phyloP scores from a whole-genome alignment of 2,797 vertebrate species.

The Pelobates cultripes region DNA sequence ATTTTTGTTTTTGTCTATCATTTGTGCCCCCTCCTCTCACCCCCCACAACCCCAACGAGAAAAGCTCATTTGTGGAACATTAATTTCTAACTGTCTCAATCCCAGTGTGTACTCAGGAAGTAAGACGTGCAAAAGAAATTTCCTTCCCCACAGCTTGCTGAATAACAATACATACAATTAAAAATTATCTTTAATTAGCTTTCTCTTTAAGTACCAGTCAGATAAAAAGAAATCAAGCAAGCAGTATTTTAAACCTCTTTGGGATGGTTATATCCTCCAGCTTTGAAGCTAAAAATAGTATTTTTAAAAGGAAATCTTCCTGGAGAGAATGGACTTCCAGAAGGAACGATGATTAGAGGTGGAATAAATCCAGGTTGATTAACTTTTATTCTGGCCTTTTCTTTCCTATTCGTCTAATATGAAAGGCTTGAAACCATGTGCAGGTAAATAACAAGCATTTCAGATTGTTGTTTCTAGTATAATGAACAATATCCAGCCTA shows the following conservation, averaged over 20 bases:
- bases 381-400: slow-evolving; percentile 32
- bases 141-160: too few species aligned
- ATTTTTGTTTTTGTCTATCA: too few species aligned
- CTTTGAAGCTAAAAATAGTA: slow-evolving; percentile 40
- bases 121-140: too few species aligned
- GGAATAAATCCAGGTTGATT: slow-evolving; percentile 48
- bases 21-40: too few species aligned
- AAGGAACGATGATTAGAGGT: slow-evolving; percentile 19
- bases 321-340: slow-evolving; percentile 37
- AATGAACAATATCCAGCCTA: not conserved
- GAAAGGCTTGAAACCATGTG: slow-evolving; percentile 4
- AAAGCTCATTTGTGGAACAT: too few species aligned
- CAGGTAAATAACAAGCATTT: slow-evolving; percentile 33
- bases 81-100: too few species aligned
- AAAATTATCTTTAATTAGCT: too few species aligned
- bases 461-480: slow-evolving; percentile 13
- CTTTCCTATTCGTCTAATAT: slow-evolving; percentile 6
- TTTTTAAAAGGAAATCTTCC: slow-evolving; percentile 38
- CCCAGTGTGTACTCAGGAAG: too few species aligned
- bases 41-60: too few species aligned
- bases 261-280: slow-evolving; percentile 34
- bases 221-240: too few species aligned
- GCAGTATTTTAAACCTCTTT: slow-evolving; percentile 1
- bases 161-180: too few species aligned
- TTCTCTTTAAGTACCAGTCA: too few species aligned